Percentiles rank a stretch among this genome's conserved stretches.
Conservation (phyloP, 2,113 vertebrate genomes). For the Cryptotis parvus region DNA sequence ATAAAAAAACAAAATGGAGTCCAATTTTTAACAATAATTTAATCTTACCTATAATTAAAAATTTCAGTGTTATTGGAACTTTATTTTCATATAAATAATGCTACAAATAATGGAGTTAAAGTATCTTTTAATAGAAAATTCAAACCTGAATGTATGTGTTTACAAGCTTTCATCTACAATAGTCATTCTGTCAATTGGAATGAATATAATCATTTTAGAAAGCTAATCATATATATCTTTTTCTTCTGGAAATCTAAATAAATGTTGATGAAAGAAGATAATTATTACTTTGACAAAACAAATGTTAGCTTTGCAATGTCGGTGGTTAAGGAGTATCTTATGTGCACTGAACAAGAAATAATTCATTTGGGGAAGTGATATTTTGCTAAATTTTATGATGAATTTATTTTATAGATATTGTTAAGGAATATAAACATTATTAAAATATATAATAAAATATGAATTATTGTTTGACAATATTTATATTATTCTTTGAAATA, state of each 20-base stretch:
- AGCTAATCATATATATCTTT: no score
- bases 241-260: no score
- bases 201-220: constrained; percentile 1
- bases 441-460: constrained; percentile 22
- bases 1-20: background rate
- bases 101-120: background rate
- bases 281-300: background rate
- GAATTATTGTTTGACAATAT: background rate
- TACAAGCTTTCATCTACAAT: background rate
- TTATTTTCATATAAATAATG: constrained; percentile 17
- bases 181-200: background rate
- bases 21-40: background rate
- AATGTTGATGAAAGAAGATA: constrained; percentile 21
- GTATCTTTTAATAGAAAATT: background rate
- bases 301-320: background rate
- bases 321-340: constrained; percentile 7
- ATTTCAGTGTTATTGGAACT: background rate
- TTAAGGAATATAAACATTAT: background rate
- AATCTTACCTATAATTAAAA: background rate
- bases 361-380: constrained; percentile 32
- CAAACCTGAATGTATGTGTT: background rate
- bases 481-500: constrained; percentile 49
- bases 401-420: background rate
- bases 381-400: background rate
- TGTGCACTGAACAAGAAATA: background rate